phyloP scores from a whole-genome alignment of 1,140 invertebrate genomes.

The Platorchestia sp. region DNA sequence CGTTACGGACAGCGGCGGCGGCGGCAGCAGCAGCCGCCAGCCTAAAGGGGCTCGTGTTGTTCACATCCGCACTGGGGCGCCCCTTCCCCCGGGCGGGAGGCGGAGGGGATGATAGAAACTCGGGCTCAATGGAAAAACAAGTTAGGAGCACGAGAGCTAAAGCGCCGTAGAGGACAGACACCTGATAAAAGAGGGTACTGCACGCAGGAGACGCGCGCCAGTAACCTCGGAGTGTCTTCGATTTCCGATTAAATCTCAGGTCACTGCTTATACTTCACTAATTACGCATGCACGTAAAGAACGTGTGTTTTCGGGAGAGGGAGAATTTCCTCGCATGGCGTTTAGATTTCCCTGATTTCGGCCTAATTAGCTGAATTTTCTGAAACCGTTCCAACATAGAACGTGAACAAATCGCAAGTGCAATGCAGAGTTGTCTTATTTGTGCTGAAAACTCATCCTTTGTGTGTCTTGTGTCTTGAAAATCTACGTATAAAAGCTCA shows the following conservation, averaged over 20 bases:
- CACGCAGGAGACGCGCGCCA: neutral
- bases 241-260: neutral
- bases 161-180: conserved; percentile 4
- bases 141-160: conserved; percentile 21
- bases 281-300: neutral
- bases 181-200: conserved; percentile 6
- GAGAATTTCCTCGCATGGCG: neutral
- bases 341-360: neutral
- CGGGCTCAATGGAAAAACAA: conserved; percentile 46
- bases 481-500: neutral
- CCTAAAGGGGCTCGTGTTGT: conserved; percentile 47
- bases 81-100: neutral
- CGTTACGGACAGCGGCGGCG: neutral
- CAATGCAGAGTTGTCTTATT: neutral
- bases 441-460: neutral
- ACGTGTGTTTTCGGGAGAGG: neutral
- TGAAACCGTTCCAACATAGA: neutral
- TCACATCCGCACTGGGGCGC: conserved; percentile 25
- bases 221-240: neutral
- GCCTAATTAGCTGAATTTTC: neutral
- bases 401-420: neutral
- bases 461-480: neutral
- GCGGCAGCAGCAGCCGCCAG: neutral
- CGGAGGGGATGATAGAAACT: conserved; percentile 4
- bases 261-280: neutral